phyloP scores from a whole-genome alignment of 2,113 vertebrate species.

The Eolophus roseicapilla region DNA sequence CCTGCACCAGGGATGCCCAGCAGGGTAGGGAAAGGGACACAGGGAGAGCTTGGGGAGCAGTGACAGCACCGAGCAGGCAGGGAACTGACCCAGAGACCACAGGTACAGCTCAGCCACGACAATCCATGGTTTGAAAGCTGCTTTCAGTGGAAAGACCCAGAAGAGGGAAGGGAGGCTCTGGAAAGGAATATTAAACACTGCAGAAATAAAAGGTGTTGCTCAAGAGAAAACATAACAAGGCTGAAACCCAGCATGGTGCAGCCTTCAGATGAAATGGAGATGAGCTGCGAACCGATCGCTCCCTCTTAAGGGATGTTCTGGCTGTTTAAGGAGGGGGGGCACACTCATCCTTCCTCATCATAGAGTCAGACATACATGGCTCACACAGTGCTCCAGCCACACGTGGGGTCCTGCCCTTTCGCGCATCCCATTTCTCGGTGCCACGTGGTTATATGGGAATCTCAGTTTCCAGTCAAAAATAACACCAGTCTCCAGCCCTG shows the following conservation, averaged over 20 bases:
- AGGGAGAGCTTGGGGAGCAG: not conserved
- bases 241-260: conserved; percentile 68
- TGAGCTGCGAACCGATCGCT: conserved; percentile 76
- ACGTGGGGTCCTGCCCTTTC: accelerated
- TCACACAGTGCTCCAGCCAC: accelerated
- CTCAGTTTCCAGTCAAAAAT: conserved; percentile 36
- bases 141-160: not conserved
- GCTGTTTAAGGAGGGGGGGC: not conserved
- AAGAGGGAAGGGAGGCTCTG: not conserved
- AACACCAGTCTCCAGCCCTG: conserved; percentile 6
- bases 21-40: not conserved
- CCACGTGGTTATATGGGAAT: not conserved
- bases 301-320: conserved; percentile 21
- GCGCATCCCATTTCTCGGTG: not conserved
- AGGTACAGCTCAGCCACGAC: not conserved
- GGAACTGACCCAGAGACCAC: not conserved
- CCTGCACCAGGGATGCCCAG: not conserved
- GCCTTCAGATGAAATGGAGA: conserved; percentile 84
- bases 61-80: not conserved
- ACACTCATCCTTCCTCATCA: not conserved
- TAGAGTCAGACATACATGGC: no score
- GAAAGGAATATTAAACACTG: conserved; percentile 36
- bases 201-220: conserved; percentile 60
- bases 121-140: not conserved
- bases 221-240: conserved; percentile 76